Evolutionary conservation across 2,113 vertebrate species (phyloP).

Genomic region (Urocitellus parryii): DNA sequence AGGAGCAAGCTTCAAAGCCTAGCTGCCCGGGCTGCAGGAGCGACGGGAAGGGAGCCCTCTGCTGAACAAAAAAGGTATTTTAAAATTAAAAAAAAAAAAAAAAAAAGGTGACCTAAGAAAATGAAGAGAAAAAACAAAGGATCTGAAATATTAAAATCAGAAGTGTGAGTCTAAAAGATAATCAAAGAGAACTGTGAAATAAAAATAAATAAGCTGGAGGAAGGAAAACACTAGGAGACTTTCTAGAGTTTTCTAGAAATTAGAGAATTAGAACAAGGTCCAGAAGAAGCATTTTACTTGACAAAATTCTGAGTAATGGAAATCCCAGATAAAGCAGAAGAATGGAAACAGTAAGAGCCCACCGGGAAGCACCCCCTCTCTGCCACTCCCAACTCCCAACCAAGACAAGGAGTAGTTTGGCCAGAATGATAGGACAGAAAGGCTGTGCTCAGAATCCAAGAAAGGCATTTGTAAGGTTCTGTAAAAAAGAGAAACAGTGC

Average conservation of each 20-base stretch:
- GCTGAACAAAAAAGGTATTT: constrained; percentile 74
- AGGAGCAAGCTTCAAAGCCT: constrained; percentile 15
- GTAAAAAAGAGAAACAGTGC: constrained; percentile 16
- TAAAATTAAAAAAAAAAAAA: background rate
- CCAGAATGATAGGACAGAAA: constrained; percentile 8
- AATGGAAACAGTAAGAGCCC: background rate
- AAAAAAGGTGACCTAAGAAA: constrained; percentile 69
- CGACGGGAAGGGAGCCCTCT: constrained; percentile 81
- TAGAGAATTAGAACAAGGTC: constrained; percentile 9
- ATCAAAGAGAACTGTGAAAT: constrained; percentile 29
- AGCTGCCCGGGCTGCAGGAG: background rate
- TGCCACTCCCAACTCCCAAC: background rate
- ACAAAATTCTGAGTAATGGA: constrained; percentile 52
- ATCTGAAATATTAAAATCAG: constrained; percentile 23
- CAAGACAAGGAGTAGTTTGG: background rate
- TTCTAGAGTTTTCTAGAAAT: constrained; percentile 13
- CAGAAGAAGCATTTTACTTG: constrained; percentile 11
- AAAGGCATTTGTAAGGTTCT: constrained; percentile 14
- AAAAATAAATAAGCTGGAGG: background rate
- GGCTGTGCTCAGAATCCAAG: background rate
- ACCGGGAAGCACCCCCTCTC: background rate
- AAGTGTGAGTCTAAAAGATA: constrained; percentile 55
- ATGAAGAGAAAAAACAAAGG: constrained; percentile 68
- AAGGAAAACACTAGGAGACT: constrained; percentile 29
- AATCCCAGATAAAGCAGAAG: constrained; percentile 27